Base-by-base conservation (phyloP, 2,113 vertebrate genomes). In the Phainopepla nitens region DNA sequence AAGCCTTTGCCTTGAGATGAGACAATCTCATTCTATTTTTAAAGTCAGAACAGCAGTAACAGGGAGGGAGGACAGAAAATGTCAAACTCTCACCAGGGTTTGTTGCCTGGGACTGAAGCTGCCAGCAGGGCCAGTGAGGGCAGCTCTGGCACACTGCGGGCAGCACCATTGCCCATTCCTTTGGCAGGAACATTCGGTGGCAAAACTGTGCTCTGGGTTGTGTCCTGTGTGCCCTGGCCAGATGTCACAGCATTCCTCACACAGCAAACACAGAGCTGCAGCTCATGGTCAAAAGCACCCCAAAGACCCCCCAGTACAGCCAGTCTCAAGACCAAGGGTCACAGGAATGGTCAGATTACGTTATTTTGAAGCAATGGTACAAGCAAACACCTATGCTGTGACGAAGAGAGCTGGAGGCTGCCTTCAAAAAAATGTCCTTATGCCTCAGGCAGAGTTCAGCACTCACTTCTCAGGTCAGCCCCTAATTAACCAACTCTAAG, bases 1-100 rank as follows among this genome's bases (percentile, higher is more conserved):
- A 94, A 96, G 75, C 23, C 65, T 89, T 47, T 87, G 66, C 87
- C 66, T 92, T 73, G 56, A 86, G 35, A 89, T 64, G 83, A 94
- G 87, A 73, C 71, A 70, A 85, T n/a, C n/a, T 86, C 50, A 58
- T 87, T 70, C 89, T 80, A 73, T 90, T 90, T 87, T 84, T 92
- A 36, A 91, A 95, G 87, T 39, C 89, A 87, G 83, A 89, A 45
- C 29, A 61, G 54, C 86, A 95, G 73, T 54, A 78, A 51, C 18
- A 72, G 51, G 14, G 56, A 90, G 31, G 60, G 66, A 87, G 61
- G 71, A 53, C 20, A 71, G 72, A 72, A 93, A 65, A 69, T 0
- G 2, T 56, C 77, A 61, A 77, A 41, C 28, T 87, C 56, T 53
- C 56, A 29, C 6, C n/a, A 23, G 36, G 27, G 61, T 45, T 71